Evolutionary conservation across 2,888 invertebrate genomes (phyloP), one percentile per base, ranked within the genome.

Genomic region (Glyphotaelius pellucidus): DNA sequence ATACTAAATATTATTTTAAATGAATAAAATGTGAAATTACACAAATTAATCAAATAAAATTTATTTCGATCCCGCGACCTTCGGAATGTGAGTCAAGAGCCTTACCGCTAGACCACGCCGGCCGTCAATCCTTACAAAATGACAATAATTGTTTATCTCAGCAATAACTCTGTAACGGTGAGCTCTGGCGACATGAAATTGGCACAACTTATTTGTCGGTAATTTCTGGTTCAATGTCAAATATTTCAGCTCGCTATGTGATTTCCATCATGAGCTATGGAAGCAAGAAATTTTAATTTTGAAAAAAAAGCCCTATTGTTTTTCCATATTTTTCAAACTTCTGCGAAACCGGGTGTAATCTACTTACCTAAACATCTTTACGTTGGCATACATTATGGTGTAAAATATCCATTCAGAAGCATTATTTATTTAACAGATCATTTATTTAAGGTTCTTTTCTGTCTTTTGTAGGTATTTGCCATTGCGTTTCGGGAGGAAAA

Each of bases 401-500:
- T 47, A 67, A 25, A 67, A 25, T 67, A 9, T 9, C 9, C 25
- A 67, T 67, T 25, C 25, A n/a, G 7, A 7, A 67, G 25, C 67
- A 67, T n/a, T n/a, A n/a, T 67, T 67, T 25, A 67, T 67, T 4
- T 4, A 67, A n/a, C 0, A 25, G 52, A 67, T 25, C 0, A n/a
- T 67, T 67, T 67, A 67, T 47, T 47, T 47, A 25, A 67, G 0
- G 25, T 35, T n/a, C 38, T 84, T 42, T 84, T n/a, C 12, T 4
- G 32, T 11, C 25, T 11, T 31, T 38, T 12, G 38, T 35, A 84
- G 32, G 84, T 35, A 84, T 38, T 32, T 11, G 19, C 35, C 9
- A 84, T 84, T 84, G 38, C 38, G 38, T 84, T 84, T 38, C 84
- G 84, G 84, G 35, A 38, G 84, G 35, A 1, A n/a, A 84, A 84